phyloP scores from a whole-genome alignment of 2,797 vertebrate genomes.

The Arrhamphus sclerolepis region DNA sequence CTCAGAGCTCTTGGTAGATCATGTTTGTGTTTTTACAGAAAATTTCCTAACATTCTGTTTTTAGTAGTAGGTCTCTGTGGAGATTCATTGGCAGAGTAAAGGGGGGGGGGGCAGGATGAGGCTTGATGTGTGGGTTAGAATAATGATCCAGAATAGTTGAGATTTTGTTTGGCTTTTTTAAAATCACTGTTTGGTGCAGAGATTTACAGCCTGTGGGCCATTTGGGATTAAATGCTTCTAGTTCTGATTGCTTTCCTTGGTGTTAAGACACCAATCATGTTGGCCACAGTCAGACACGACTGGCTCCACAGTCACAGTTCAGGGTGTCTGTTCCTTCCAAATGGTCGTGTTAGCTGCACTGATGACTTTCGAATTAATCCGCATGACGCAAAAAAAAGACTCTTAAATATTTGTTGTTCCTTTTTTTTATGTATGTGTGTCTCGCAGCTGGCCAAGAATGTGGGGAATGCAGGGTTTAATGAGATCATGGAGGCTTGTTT shows the following conservation, averaged over 20 bases:
- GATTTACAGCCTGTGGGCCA: conserved; percentile 51
- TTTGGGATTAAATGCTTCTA: conserved; percentile 50
- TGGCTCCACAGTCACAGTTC: conserved; percentile 24
- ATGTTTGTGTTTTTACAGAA: fast-evolving
- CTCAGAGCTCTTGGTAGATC: conserved; percentile 94
- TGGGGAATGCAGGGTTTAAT: conserved; percentile 97
- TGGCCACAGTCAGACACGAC: conserved; percentile 45
- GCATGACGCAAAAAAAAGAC: conserved; percentile 24
- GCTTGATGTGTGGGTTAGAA: not conserved
- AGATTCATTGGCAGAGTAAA: conserved; percentile 1
- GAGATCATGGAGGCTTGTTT: conserved; percentile 98
- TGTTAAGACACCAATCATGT: conserved; percentile 47
- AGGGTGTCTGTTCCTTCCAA: conserved; percentile 6
- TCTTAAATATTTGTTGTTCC: conserved; percentile 22
- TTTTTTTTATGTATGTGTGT: conserved; percentile 30
- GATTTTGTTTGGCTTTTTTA: conserved; percentile 44
- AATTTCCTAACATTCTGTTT: not conserved
- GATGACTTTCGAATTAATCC: conserved; percentile 27
- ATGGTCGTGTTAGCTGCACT: conserved; percentile 26
- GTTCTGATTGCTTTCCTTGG: conserved; percentile 37
- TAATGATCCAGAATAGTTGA: conserved; percentile 38
- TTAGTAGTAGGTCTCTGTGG: not conserved
- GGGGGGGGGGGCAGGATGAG: not conserved
- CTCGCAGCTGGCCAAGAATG: conserved; percentile 97
- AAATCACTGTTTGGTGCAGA: conserved; percentile 53